Percentiles rank a stretch among this genome's conserved stretches.
These are phyloP conservation scores for Lepidurus packardi DNA, from an alignment of 1,140 invertebrate species.

Conservation along the genomic window DNA sequence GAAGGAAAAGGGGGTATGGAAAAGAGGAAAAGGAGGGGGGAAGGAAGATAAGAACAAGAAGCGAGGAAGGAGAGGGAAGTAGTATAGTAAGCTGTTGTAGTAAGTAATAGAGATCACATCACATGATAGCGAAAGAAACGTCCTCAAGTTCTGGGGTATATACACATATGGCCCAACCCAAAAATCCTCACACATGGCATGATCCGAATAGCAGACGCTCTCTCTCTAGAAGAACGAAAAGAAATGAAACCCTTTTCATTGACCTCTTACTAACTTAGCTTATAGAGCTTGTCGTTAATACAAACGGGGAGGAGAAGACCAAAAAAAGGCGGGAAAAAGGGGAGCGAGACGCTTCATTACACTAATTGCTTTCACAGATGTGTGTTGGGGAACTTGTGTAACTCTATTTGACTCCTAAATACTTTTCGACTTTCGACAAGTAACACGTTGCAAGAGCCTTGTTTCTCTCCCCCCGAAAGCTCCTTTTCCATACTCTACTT, in stretches of 20 bases:
- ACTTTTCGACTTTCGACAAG: not conserved
- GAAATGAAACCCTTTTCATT: slow-evolving; percentile 4
- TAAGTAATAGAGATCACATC: slow-evolving; percentile 20
- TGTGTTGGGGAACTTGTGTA: not conserved
- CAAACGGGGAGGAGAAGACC: not conserved
- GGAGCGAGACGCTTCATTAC: slow-evolving; percentile 37
- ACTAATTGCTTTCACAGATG: slow-evolving; percentile 40
- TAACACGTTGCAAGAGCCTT: too few species aligned
- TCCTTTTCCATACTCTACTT: too few species aligned
- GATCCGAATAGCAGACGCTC: slow-evolving; percentile 13
- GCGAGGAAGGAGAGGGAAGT: slow-evolving; percentile 29
- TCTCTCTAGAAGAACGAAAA: not conserved
- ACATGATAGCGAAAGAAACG: not conserved
- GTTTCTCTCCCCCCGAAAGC: too few species aligned
- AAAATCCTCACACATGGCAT: slow-evolving; percentile 14
- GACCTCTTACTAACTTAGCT: not conserved
- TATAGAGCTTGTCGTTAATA: not conserved
- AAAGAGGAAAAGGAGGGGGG: slow-evolving; percentile 26
- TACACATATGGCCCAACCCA: not conserved
- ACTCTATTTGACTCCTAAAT: not conserved
- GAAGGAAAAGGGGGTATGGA: slow-evolving; percentile 21
- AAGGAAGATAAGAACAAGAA: slow-evolving; percentile 31
- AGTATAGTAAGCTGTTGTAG: slow-evolving; percentile 25
- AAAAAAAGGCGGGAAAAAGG: slow-evolving; percentile 17
- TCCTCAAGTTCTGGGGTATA: not conserved